Evolutionary conservation across 2,113 vertebrate species (phyloP).

Genomic region (Bujurquina vittata): DNA sequence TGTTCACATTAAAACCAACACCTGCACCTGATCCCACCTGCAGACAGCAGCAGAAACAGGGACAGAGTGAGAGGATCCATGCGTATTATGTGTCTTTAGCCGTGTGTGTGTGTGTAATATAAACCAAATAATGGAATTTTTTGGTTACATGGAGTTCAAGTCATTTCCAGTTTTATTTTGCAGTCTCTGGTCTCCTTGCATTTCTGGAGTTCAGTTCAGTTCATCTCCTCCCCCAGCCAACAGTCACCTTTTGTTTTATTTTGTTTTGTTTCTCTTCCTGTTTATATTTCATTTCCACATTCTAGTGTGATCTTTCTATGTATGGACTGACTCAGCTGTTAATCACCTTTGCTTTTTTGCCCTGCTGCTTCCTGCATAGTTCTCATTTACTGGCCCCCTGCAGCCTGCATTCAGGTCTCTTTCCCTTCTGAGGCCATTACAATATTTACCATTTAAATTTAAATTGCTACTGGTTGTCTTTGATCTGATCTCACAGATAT

Average conservation of each 20-base stretch:
- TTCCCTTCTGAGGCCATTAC: background rate
- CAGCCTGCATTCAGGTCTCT: background rate
- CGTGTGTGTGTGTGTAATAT: too few relatives aligned
- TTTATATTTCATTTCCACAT: too few relatives aligned
- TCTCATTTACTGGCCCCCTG: background rate
- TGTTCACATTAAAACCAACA: constrained; percentile 75
- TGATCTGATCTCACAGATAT: background rate
- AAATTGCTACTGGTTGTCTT: background rate
- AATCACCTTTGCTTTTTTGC: too few relatives aligned
- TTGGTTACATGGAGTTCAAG: too few relatives aligned
- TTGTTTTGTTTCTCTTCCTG: too few relatives aligned
- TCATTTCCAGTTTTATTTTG: background rate
- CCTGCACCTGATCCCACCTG: constrained; percentile 74
- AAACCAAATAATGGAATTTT: too few relatives aligned
- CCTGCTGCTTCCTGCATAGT: background rate
- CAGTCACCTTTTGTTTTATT: background rate
- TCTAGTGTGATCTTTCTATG: too few relatives aligned
- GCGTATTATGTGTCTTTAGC: background rate
- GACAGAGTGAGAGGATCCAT: background rate
- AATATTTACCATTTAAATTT: background rate
- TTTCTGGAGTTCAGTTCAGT: background rate
- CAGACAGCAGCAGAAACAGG: background rate
- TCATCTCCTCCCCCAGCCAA: background rate
- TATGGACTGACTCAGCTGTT: too few relatives aligned
- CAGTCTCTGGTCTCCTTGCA: background rate